Conservation (phyloP, 2,888 invertebrate genomes). For the Zygaena filipendulae region DNA sequence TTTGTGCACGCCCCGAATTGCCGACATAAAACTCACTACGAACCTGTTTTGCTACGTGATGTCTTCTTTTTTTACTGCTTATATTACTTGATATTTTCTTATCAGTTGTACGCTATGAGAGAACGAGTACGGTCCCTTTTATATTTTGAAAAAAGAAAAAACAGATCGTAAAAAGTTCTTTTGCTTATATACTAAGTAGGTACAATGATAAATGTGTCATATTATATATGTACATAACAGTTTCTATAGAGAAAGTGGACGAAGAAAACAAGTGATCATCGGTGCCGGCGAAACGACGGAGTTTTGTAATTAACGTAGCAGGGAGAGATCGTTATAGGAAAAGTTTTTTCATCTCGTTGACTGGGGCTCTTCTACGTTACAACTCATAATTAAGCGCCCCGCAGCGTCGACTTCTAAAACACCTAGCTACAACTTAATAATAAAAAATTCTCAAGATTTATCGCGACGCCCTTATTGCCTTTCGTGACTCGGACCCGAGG, state of each 20-base stretch:
- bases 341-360: constrained; percentile 62
- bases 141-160: constrained; percentile 38
- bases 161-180: constrained; percentile 54
- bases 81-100: constrained; percentile 54
- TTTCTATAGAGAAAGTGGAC: neutral
- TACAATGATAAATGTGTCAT: no score
- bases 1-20: constrained; percentile 63
- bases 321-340: constrained; percentile 56
- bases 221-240: constrained; percentile 1
- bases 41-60: constrained; percentile 60
- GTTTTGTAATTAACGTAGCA: constrained; percentile 63
- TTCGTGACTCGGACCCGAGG: constrained; percentile 39
- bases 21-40: constrained; percentile 57
- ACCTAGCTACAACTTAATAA: constrained; percentile 62
- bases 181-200: no score
- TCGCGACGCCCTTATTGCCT: constrained; percentile 50
- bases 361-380: constrained; percentile 34
- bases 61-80: constrained; percentile 52
- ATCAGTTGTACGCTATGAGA: constrained; percentile 35
- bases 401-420: constrained; percentile 58
- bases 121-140: constrained; percentile 36
- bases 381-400: constrained; percentile 56
- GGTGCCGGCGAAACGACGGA: constrained; percentile 45
- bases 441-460: constrained; percentile 65
- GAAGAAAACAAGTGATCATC: no score